phyloP scores from a whole-genome alignment of 2,797 vertebrate genomes.

The Lutjanus argentimaculatus region DNA sequence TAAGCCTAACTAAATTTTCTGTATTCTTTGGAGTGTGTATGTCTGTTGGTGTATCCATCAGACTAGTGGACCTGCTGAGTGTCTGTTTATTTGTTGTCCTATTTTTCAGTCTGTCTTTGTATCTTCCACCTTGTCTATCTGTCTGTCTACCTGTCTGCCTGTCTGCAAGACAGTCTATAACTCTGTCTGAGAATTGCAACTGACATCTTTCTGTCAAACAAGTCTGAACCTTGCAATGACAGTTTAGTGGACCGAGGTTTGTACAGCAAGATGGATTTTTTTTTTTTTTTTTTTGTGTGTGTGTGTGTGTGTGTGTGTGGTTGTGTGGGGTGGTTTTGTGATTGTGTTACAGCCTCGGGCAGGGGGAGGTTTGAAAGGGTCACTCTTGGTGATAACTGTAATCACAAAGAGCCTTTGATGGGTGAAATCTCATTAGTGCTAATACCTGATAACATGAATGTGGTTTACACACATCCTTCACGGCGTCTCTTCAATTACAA shows the following conservation, averaged over 20 bases:
- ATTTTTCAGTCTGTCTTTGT: not conserved
- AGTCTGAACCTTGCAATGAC: constrained; percentile 5
- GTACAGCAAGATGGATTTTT: not conserved
- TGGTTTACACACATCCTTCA: constrained; percentile 58
- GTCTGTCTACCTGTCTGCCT: constrained; percentile 3
- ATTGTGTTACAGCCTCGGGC: not conserved
- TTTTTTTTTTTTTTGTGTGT: constrained; percentile 2
- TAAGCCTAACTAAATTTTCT: not conserved
- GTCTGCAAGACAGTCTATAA: constrained; percentile 1
- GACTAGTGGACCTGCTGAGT: not conserved
- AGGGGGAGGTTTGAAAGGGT: constrained; percentile 41
- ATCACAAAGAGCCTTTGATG: constrained; percentile 73
- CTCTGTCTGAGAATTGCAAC: constrained; percentile 16
- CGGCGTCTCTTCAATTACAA: constrained; percentile 43
- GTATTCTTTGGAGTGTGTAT: not conserved
- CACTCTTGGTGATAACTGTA: constrained; percentile 62
- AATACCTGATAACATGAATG: constrained; percentile 73
- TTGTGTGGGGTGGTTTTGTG: constrained; percentile 17
- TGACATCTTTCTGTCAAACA: constrained; percentile 32
- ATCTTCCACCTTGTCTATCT: constrained; percentile 6
- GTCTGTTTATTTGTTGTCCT: constrained; percentile 7
- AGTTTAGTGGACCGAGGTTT: constrained; percentile 23
- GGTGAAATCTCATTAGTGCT: constrained; percentile 79
- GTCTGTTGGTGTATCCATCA: not conserved
- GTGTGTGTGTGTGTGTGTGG: constrained; percentile 14